These are phyloP conservation scores for Colletes latitarsis DNA, from an alignment of 1,140 invertebrate species.

Conservation along the genomic window DNA sequence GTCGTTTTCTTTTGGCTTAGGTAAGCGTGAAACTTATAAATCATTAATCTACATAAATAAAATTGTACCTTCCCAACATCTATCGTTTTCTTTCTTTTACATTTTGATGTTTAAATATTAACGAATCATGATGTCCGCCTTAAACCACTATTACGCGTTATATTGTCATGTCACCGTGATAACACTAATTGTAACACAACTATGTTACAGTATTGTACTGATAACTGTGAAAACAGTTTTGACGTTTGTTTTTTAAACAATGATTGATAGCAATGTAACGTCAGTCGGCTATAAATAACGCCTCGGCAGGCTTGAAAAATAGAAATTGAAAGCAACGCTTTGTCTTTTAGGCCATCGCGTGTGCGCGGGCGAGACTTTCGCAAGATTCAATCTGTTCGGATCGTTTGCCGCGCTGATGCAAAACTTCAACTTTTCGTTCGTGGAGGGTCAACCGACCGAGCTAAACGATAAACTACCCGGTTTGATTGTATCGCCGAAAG, in stretches of 20 bases:
- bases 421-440: slow-evolving; percentile 82
- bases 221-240: no score
- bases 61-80: no score
- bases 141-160: no score
- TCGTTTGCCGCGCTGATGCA: slow-evolving; percentile 85
- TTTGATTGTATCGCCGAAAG: slow-evolving; percentile 70
- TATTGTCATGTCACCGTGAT: no score
- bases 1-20: slow-evolving; percentile 83
- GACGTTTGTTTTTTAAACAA: background rate
- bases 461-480: slow-evolving; percentile 73
- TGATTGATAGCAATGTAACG: background rate
- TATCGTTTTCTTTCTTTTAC: no score
- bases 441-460: slow-evolving; percentile 72
- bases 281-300: no score
- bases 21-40: slow-evolving; percentile 65
- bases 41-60: background rate
- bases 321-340: no score
- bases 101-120: no score
- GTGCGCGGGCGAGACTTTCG: slow-evolving; percentile 88
- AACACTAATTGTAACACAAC: no score
- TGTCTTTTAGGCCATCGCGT: slow-evolving; percentile 84
- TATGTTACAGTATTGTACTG: no score
- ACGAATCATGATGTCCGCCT: no score
- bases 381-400: slow-evolving; percentile 85
- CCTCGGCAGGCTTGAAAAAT: no score